Conservation (phyloP, 2,888 invertebrate species). For the Hololepta plana region DNA sequence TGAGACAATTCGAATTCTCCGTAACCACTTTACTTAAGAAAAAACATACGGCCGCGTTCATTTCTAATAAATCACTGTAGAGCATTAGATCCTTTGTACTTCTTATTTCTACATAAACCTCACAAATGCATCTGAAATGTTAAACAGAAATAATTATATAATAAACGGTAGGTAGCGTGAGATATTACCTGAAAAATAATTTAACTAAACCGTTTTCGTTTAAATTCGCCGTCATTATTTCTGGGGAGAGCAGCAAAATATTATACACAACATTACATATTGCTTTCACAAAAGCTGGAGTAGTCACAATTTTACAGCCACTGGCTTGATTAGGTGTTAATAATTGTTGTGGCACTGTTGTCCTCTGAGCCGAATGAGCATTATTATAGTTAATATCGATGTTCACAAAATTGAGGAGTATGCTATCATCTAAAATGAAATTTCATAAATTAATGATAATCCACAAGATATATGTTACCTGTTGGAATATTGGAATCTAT, state of each 20-base stretch:
- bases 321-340: too few relatives aligned
- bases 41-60: slow-evolving; percentile 29
- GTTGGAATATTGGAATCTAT: slow-evolving; percentile 1
- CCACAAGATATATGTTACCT: slow-evolving; percentile 3
- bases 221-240: slow-evolving; percentile 24
- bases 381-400: too few relatives aligned
- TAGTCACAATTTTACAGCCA: too few relatives aligned
- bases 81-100: slow-evolving; percentile 24
- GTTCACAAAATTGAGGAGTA: too few relatives aligned
- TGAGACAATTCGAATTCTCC: slow-evolving; percentile 23
- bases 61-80: slow-evolving; percentile 30
- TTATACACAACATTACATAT: slow-evolving; percentile 28
- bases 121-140: slow-evolving; percentile 8
- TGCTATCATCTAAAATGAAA: too few relatives aligned
- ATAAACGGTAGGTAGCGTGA: slow-evolving; percentile 3
- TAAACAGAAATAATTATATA: too few relatives aligned
- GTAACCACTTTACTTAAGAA: slow-evolving; percentile 26
- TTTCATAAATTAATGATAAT: too few relatives aligned
- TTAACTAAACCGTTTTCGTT: slow-evolving; percentile 30
- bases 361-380: too few relatives aligned
- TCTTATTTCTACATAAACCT: slow-evolving; percentile 21
- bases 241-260: slow-evolving; percentile 25
- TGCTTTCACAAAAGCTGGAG: slow-evolving; percentile 29
- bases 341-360: too few relatives aligned
- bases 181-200: slow-evolving; percentile 28